Evolutionary conservation across 2,888 invertebrate species (phyloP).

Genomic region (Drosophila kambysellisi): DNA sequence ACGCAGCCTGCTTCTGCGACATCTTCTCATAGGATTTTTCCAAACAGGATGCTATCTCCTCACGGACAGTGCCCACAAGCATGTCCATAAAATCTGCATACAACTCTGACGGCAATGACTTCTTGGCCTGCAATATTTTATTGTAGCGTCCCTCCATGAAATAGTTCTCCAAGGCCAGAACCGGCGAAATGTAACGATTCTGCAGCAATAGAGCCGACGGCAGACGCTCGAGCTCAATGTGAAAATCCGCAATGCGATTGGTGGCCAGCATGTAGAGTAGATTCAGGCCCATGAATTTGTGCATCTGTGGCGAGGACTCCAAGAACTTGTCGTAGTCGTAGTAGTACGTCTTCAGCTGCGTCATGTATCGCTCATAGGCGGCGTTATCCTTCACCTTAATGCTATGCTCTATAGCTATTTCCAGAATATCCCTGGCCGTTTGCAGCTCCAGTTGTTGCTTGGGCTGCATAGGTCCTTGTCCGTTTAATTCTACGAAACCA

Average conservation of each 20-base stretch:
- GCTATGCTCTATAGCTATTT: constrained; percentile 72
- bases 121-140: constrained; percentile 69
- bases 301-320: constrained; percentile 56
- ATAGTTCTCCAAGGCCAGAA: constrained; percentile 67
- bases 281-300: constrained; percentile 69
- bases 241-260: constrained; percentile 73
- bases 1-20: constrained; percentile 58
- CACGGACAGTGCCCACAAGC: constrained; percentile 59
- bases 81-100: constrained; percentile 70
- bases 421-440: constrained; percentile 61
- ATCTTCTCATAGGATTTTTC: constrained; percentile 65
- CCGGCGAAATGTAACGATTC: constrained; percentile 59
- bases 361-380: constrained; percentile 71
- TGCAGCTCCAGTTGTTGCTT: constrained; percentile 40
- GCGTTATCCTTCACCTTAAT: constrained; percentile 61
- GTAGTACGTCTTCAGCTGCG: constrained; percentile 67
- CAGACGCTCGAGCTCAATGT: constrained; percentile 69
- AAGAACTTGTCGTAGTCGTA: constrained; percentile 64
- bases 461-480: background rate
- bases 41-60: constrained; percentile 71
- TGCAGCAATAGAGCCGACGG: constrained; percentile 59
- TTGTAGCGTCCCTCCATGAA: constrained; percentile 73
- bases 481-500: constrained; percentile 27
- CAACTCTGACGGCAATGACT: constrained; percentile 63
- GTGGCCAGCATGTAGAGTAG: constrained; percentile 68